Evolutionary conservation across 2,797 vertebrate genomes (phyloP).

Genomic region (Megalops cyprinoides): DNA sequence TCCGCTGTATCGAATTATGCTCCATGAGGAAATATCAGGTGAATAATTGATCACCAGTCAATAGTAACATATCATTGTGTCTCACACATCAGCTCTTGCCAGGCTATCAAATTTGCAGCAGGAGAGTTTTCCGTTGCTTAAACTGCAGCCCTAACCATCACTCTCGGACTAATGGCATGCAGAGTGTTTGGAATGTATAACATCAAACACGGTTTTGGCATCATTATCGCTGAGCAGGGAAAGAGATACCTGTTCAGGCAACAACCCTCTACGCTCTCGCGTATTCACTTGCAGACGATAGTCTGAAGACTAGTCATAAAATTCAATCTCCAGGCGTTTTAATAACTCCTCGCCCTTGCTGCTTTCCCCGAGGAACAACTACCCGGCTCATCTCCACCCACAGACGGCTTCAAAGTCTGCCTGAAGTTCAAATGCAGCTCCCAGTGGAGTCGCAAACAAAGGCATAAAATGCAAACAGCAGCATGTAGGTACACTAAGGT

Average conservation of each 20-base stretch:
- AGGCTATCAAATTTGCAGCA: not conserved
- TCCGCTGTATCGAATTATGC: not conserved
- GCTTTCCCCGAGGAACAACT: not conserved
- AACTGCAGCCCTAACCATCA: too few relatives aligned
- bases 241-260: not conserved
- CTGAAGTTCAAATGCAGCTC: conserved; percentile 16
- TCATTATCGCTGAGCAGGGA: not conserved
- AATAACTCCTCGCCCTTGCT: not conserved
- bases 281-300: conserved; percentile 11
- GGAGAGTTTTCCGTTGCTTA: not conserved
- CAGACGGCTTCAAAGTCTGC: conserved; percentile 19
- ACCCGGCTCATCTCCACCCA: not conserved
- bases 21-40: not conserved
- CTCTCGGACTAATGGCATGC: conserved; percentile 3
- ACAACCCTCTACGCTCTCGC: not conserved
- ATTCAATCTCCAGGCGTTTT: conserved; percentile 13
- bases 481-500: conserved; percentile 8
- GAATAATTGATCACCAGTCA: not conserved
- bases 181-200: not conserved
- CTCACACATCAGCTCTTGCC: not conserved
- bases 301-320: conserved; percentile 5
- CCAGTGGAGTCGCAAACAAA: conserved; percentile 19
- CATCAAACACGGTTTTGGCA: not conserved
- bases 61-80: not conserved
- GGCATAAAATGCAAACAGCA: conserved; percentile 19